Conservation (phyloP, 2,888 invertebrate genomes). For the Malthinus flaveolus region DNA sequence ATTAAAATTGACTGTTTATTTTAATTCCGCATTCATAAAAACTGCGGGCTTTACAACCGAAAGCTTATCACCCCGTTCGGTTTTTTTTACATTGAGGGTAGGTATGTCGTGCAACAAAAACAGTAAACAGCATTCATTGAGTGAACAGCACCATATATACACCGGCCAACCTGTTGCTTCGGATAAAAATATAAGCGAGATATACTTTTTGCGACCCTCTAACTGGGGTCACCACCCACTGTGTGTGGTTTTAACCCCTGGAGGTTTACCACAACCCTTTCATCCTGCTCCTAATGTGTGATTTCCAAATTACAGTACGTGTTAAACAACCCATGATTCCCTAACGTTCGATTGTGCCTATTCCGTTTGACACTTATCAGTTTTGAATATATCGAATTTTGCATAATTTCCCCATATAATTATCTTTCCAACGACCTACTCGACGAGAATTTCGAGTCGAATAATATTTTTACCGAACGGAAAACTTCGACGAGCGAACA, state of each 20-base stretch:
- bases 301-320: constrained; percentile 36
- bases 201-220: constrained; percentile 32
- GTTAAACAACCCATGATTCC: constrained; percentile 30
- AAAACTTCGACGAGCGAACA: no score
- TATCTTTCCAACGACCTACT: neutral
- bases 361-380: constrained; percentile 22
- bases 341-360: constrained; percentile 28
- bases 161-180: constrained; percentile 31
- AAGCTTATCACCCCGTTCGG: constrained; percentile 7
- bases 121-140: constrained; percentile 31
- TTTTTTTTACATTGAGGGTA: constrained; percentile 11
- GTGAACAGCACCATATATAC: constrained; percentile 26
- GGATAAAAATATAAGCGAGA: constrained; percentile 33
- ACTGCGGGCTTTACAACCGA: constrained; percentile 5
- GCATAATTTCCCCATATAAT: neutral
- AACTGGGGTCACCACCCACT: constrained; percentile 38
- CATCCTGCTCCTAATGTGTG: constrained; percentile 37
- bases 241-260: constrained; percentile 38
- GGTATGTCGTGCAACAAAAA: constrained; percentile 30
- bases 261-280: constrained; percentile 41
- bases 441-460: neutral
- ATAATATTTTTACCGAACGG: neutral
- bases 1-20: constrained; percentile 6
- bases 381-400: constrained; percentile 12
- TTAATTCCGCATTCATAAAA: constrained; percentile 6